Conservation (phyloP, 2,888 invertebrate genomes). For the Galerucella pusilla region DNA sequence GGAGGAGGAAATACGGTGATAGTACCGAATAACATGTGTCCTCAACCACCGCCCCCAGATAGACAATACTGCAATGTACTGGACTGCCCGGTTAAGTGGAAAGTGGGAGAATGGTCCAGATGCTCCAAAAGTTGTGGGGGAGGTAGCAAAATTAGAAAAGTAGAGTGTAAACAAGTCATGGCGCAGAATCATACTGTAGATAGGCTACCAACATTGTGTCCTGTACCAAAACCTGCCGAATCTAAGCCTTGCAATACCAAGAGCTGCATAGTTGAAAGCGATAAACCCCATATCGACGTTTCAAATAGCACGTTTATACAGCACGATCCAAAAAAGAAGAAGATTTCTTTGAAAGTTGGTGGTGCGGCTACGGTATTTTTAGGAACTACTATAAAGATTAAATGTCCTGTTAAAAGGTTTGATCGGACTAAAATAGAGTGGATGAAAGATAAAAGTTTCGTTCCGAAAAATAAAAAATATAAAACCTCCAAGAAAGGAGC, state of each 20-base stretch:
- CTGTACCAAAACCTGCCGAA: slow-evolving; percentile 78
- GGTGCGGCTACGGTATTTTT: slow-evolving; percentile 91
- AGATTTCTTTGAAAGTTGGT: slow-evolving; percentile 88
- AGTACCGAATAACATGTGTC: slow-evolving; percentile 94
- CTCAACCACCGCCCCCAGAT: slow-evolving; percentile 89
- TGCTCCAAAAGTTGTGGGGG: slow-evolving; percentile 95
- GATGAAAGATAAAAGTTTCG: slow-evolving; percentile 86
- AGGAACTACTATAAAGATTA: slow-evolving; percentile 92
- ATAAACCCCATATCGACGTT: slow-evolving; percentile 80
- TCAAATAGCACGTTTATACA: slow-evolving; percentile 87
- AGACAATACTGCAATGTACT: slow-evolving; percentile 92
- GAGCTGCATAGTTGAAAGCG: slow-evolving; percentile 78
- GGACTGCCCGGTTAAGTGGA: slow-evolving; percentile 92
- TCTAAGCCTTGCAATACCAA: slow-evolving; percentile 88
- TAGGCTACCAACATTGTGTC: slow-evolving; percentile 80
- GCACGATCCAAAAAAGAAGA: slow-evolving; percentile 82
- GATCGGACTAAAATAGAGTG: slow-evolving; percentile 87
- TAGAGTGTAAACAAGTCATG: slow-evolving; percentile 92
- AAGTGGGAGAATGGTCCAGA: slow-evolving; percentile 87
- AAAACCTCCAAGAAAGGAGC: slow-evolving; percentile 93
- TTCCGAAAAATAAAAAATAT: slow-evolving; percentile 83
- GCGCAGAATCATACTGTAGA: slow-evolving; percentile 91
- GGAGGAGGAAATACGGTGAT: slow-evolving; percentile 90
- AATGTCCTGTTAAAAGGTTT: slow-evolving; percentile 90
- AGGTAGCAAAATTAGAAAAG: slow-evolving; percentile 86